Conservation (phyloP, 2,797 vertebrate genomes). For the Eulemur rubriventer region DNA sequence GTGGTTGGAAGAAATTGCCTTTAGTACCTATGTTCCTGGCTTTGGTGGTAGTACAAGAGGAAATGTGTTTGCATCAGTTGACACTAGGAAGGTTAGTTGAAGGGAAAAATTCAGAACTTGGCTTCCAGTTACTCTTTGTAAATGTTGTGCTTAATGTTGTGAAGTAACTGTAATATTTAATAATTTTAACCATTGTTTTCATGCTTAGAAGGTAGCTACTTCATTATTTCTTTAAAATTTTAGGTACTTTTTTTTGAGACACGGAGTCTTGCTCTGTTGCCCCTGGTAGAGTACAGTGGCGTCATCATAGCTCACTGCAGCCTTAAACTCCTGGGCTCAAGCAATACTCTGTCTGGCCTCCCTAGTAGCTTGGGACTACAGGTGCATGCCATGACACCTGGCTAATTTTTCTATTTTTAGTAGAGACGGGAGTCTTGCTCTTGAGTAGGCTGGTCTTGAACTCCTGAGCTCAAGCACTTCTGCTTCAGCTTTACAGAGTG, state of each 20-base stretch:
- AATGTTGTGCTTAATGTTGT: background rate
- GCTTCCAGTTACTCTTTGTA: background rate
- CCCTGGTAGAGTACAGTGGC: background rate
- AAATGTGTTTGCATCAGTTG: conserved; percentile 84
- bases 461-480: too few relatives aligned
- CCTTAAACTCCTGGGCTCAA: background rate
- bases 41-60: conserved; percentile 76
- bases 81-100: conserved; percentile 88
- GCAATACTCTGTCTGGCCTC: background rate
- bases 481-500: background rate
- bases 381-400: background rate
- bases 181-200: background rate
- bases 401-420: background rate
- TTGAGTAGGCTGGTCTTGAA: background rate
- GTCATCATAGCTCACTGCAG: background rate
- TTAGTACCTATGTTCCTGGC: conserved; percentile 76
- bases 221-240: conserved; percentile 20
- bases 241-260: background rate
- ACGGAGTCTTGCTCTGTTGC: background rate
- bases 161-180: background rate
- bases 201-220: background rate
- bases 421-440: background rate
- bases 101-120: background rate
- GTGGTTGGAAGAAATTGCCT: conserved; percentile 93
- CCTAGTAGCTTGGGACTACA: background rate